phyloP scores from a whole-genome alignment of 2,113 vertebrate species.

The Laticauda colubrina region DNA sequence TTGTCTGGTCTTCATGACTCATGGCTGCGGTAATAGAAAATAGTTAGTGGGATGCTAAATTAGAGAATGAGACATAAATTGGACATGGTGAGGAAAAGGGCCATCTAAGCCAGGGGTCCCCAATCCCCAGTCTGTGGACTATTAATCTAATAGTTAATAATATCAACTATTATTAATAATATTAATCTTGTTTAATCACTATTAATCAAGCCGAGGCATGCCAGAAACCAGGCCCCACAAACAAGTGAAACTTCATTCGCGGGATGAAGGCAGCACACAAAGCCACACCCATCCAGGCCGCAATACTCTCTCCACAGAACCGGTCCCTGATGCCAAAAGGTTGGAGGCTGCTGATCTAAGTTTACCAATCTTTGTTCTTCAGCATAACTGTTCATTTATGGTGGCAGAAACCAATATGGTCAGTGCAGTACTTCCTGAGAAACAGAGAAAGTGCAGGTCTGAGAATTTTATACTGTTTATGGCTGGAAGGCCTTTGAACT shows the following conservation, averaged over 20 bases:
- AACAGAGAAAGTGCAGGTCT: not conserved
- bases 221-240: too few species aligned
- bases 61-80: not conserved
- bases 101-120: not conserved
- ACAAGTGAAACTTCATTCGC: too few species aligned
- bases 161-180: too few species aligned
- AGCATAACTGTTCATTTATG: not conserved
- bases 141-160: too few species aligned
- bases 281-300: too few species aligned
- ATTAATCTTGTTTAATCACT: too few species aligned
- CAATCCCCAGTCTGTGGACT: too few species aligned
- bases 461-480: not conserved
- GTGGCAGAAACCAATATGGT: not conserved
- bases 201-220: too few species aligned
- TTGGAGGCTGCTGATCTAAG: not conserved
- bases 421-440: not conserved
- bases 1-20: not conserved
- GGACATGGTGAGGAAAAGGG: not conserved
- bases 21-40: not conserved
- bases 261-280: too few species aligned
- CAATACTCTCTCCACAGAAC: too few species aligned
- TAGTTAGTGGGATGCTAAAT: not conserved
- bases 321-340: too few species aligned
- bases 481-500: not conserved
- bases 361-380: not conserved